Evolutionary conservation across 2,113 vertebrate species (phyloP), one percentile per base, ranked within the genome.

Genomic region (Pomatorhinus ruficollis): DNA sequence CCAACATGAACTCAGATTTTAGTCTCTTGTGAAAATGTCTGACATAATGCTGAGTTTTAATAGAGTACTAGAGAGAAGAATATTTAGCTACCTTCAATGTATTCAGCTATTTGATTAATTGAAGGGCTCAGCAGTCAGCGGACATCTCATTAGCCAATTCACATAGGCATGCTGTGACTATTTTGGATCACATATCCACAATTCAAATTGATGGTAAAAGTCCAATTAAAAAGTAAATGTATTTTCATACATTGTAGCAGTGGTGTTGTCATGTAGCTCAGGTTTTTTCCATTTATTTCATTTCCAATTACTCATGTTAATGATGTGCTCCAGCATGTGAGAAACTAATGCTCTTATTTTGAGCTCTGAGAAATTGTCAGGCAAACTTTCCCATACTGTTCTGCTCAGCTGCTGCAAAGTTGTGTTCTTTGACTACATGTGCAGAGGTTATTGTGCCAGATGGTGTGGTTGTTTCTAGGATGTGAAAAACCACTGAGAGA

Each of bases 131-230:
- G 94, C 95, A 95, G 93, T 97, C 93, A 98, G 93, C 9, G 94
- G 97, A 97, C 95, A 97, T 98, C 97, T 98, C 97, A 98, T 98
- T 98, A 98, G 94, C 96, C 95, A 95, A 87, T 96, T 96, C 97
- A 89, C 2, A 11, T 87, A 88, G 91, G 54, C 96, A 93, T 97
- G 95, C 95, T 96, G 93, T 98, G 97, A 97, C 92, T 97, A 80
- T 94, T 97, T 93, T 74, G 95, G 96, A 95, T 97, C 90, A 79
- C 85, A 97, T 93, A 93, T 42, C 87, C 60, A 57, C 72, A 83
- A 83, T 97, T 97, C 92, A 90, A 95, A 91, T 54, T 97, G 96
- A 96, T 0, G 63, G 93, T 88, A 71, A 91, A 94, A 92, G 96
- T 82, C 95, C 95, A 98, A 98, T 98, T 98, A 98, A 97, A 95